Evolutionary conservation across 2,888 invertebrate genomes (phyloP), one percentile per base, ranked within the genome.

Genomic region (Melieria crassipennis): DNA sequence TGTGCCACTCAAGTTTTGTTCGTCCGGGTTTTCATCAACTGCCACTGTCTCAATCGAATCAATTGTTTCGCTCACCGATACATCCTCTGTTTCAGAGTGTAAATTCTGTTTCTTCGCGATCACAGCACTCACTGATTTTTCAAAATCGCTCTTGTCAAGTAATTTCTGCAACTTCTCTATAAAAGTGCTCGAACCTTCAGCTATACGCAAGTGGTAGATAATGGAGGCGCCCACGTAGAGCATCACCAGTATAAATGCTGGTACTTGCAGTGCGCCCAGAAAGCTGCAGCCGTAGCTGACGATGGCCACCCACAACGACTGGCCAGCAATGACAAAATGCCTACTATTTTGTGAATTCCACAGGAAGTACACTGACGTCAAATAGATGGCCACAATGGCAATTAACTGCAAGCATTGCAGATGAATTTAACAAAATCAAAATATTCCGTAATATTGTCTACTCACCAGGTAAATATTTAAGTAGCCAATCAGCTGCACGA

Each of bases 281-380:
- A 92, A 88, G 78, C 93, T 92, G 61, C 95, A 92, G 10, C 93
- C 79, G 82, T 92, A 94, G 76, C 94, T 91, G 30, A 93, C 91
- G 48, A 94, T 86, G 5, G 93, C 88, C 11, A 94, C 87, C 96
- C 96, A 97, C 42, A 94, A 85, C 1, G 90, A 86, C 76, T 91
- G 91, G 0, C 96, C 92, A 9, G 91, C 90, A 65, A 91, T 89
- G 56, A 92, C 90, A 81, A 94, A 92, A 69, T 89, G 87, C 6
- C 87, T 87, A 16, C 91, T 91, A 73, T 92, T 91, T 74, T 91
- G 88, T 1, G 92, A 92, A 50, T 89, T 92, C 96, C 96, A 97
- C 77, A 92, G 88, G 65, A 93, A 87, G 75, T 91, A 90, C 1
- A 96, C 89, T 61, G 92, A 87, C 42, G 92, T 88, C 30, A 94